Percentiles rank a stretch among this genome's conserved stretches.
phyloP scores from a whole-genome alignment of 2,797 vertebrate species.

The Microctenopoma steveboyesi region DNA sequence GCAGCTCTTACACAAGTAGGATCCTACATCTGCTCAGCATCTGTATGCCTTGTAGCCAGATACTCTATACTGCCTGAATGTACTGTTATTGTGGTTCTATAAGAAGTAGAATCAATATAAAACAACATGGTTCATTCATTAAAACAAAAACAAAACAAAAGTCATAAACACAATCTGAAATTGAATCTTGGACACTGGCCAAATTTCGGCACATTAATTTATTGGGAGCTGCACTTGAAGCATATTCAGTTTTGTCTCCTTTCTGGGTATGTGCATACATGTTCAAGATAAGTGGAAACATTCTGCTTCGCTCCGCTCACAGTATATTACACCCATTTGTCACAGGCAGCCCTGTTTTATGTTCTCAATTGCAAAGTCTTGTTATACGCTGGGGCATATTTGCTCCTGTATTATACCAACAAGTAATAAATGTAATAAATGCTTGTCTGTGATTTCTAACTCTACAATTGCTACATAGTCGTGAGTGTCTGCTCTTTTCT shows the following conservation, averaged over 20 bases:
- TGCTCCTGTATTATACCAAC: slow-evolving; percentile 61
- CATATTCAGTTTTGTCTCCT: slow-evolving; percentile 1
- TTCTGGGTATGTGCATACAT: slow-evolving; percentile 10
- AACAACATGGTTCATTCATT: slow-evolving; percentile 5
- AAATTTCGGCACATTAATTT: slow-evolving; percentile 10
- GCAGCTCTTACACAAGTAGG: slow-evolving; percentile 1
- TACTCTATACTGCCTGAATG: neutral
- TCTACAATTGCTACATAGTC: slow-evolving; percentile 66
- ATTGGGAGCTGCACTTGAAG: slow-evolving; percentile 11
- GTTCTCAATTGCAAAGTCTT: slow-evolving; percentile 42
- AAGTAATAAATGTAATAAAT: slow-evolving; percentile 60
- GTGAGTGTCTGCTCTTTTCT: slow-evolving; percentile 59
- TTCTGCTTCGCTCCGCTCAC: slow-evolving; percentile 11
- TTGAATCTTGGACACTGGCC: slow-evolving; percentile 8
- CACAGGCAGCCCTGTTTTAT: slow-evolving; percentile 24
- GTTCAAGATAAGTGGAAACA: slow-evolving; percentile 37
- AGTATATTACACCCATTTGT: slow-evolving; percentile 12
- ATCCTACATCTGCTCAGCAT: slow-evolving; percentile 7
- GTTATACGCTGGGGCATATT: slow-evolving; percentile 48
- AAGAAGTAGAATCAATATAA: slow-evolving; percentile 11
- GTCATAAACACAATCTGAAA: slow-evolving; percentile 14
- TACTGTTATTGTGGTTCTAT: slow-evolving; percentile 1
- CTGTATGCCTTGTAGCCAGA: slow-evolving; percentile 18
- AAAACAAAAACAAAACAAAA: slow-evolving; percentile 22
- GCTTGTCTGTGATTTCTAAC: slow-evolving; percentile 64